Conservation (phyloP, 2,797 vertebrate species). For the Dendrocincla fuliginosa region DNA sequence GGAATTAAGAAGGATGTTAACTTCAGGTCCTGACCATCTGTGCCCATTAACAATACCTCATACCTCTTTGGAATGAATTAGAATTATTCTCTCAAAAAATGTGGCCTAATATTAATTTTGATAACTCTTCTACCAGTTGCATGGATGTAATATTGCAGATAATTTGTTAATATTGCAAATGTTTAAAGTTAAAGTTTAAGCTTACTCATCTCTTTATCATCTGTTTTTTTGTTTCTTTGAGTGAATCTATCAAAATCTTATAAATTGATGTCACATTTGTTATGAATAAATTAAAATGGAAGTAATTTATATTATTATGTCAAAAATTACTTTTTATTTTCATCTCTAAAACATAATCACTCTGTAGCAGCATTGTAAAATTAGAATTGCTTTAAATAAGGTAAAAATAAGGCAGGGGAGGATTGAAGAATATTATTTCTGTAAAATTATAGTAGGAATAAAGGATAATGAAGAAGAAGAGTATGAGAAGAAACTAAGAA, state of each 20-base stretch:
- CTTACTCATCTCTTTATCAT: neutral
- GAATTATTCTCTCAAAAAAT: neutral
- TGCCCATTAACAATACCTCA: neutral
- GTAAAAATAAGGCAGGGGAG: neutral
- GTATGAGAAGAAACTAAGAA: neutral
- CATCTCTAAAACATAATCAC: neutral
- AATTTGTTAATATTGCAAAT: neutral
- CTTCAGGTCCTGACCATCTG: neutral
- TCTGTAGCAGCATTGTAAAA: neutral
- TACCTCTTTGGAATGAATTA: neutral
- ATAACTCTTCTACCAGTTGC: accelerated
- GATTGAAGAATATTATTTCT: neutral
- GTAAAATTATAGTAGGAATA: neutral
- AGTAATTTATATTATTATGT: neutral
- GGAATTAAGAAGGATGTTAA: neutral
- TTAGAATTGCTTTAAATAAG: neutral
- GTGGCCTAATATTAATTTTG: neutral
- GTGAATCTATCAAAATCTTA: neutral
- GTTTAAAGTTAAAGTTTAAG: neutral
- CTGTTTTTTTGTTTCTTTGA: neutral
- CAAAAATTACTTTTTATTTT: neutral
- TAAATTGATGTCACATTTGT: neutral
- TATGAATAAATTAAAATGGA: neutral
- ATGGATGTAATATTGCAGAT: neutral
- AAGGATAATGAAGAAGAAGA: neutral